A percentile compares a stretch with the other conserved stretches of the same genome.
Conservation (phyloP, 2,888 invertebrate species). For the Branchinecta sandiegonensis region DNA sequence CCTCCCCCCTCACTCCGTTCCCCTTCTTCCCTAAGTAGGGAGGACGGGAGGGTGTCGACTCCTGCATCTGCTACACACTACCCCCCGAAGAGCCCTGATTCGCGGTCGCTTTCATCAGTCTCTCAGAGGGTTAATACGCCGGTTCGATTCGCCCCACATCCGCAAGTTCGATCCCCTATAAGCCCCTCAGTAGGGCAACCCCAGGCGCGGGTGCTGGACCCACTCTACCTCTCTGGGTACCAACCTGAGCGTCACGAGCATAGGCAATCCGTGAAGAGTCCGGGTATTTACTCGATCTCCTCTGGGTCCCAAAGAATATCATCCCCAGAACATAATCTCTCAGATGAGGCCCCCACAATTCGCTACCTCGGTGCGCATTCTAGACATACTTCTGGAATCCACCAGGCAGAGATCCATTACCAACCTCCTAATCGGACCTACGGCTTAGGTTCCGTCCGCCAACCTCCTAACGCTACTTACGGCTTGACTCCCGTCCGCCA, state of each 20-base stretch:
- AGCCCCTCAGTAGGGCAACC: background rate
- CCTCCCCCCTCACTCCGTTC: background rate
- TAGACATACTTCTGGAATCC: too few species aligned
- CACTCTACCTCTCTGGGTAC: background rate
- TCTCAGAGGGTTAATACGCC: background rate
- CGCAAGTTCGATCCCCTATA: too few species aligned
- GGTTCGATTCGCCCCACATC: background rate
- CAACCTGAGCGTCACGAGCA: background rate
- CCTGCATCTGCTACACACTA: background rate
- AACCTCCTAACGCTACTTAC: background rate
- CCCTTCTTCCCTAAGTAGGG: too few species aligned
- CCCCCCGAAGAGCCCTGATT: background rate
- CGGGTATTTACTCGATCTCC: background rate
- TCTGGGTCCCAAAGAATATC: constrained; percentile 9
- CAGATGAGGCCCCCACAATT: too few species aligned
- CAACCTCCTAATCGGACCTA: background rate
- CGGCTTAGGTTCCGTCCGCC: background rate
- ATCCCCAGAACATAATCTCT: background rate
- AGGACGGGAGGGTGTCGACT: background rate
- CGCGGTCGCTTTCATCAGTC: background rate
- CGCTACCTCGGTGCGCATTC: too few species aligned
- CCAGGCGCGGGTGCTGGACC: background rate
- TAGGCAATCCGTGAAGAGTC: background rate
- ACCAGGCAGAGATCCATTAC: too few species aligned
- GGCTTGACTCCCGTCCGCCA: background rate